Conservation (phyloP, 1,140 invertebrate genomes). For the Nasonia longicornis region DNA sequence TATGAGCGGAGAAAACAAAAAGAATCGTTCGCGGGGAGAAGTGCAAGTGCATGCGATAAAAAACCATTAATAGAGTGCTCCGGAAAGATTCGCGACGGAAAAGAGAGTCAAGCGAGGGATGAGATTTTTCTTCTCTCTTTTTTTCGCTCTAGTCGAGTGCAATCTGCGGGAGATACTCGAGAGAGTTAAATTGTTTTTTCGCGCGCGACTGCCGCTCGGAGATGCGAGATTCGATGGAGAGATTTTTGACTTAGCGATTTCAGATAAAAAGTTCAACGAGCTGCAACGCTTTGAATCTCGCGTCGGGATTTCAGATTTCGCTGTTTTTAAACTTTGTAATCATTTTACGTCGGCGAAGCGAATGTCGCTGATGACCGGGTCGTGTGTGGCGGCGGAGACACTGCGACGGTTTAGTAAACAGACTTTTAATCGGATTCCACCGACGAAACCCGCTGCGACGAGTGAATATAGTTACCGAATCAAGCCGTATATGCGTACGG, state of each 20-base stretch:
- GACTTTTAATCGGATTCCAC: not conserved
- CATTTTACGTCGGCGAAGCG: not conserved
- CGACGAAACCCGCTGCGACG: not conserved
- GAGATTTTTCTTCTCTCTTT: not conserved
- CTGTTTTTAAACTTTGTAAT: not conserved
- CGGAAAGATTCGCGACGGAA: not conserved
- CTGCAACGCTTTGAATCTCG: too few species aligned
- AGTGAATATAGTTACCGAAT: not conserved
- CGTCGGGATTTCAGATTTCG: not conserved
- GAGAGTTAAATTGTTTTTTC: not conserved
- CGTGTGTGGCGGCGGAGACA: not conserved
- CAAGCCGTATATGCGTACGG: not conserved
- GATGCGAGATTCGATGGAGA: not conserved
- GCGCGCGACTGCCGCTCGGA: not conserved
- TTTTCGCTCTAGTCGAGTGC: not conserved
- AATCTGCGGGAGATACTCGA: not conserved
- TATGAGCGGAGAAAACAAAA: too few species aligned
- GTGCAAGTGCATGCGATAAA: not conserved
- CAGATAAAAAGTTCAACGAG: not conserved
- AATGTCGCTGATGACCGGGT: not conserved
- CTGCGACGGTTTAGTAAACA: not conserved
- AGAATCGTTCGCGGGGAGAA: too few species aligned
- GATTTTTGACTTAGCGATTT: not conserved
- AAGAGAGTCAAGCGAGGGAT: not conserved
- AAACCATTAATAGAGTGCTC: constrained; percentile 19